Conservation (phyloP, 2,888 invertebrate species). For the Amphipyra berbera region DNA sequence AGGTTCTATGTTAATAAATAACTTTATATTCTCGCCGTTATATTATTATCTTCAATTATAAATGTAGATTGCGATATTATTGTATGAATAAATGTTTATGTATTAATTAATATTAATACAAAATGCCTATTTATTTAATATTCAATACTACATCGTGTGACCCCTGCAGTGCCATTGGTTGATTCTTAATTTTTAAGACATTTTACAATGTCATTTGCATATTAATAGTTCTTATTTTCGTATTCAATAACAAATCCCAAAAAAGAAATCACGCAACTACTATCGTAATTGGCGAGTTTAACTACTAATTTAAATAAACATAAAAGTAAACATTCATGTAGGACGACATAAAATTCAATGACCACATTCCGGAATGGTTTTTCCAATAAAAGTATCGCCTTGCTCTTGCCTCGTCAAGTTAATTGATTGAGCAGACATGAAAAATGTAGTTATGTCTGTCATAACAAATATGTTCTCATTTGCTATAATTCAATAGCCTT, state of each 20-base stretch:
- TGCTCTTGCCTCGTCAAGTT: constrained; percentile 10
- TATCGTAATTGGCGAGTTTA: constrained; percentile 18
- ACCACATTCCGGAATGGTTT: constrained; percentile 10
- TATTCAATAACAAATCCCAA: constrained; percentile 3
- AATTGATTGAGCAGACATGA: constrained; percentile 24
- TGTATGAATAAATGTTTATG: constrained; percentile 51
- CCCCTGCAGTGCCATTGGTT: constrained; percentile 43
- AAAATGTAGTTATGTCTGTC: constrained; percentile 11
- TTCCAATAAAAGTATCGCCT: constrained; percentile 14
- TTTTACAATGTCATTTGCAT: constrained; percentile 44
- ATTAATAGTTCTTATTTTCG: constrained; percentile 14
- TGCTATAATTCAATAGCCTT: neutral
- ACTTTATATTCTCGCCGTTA: constrained; percentile 44
- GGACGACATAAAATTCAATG: constrained; percentile 20
- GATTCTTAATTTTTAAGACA: constrained; percentile 38
- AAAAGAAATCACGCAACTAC: constrained; percentile 18
- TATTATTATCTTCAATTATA: constrained; percentile 49
- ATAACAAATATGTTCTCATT: constrained; percentile 11
- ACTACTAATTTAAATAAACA: constrained; percentile 27
- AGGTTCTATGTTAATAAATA: constrained; percentile 39
- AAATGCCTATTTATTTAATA: constrained; percentile 36
- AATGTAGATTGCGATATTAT: constrained; percentile 47
- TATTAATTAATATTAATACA: constrained; percentile 48
- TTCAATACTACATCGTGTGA: constrained; percentile 19
- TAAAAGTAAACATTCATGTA: constrained; percentile 17